Base-by-base conservation (phyloP, 2,797 vertebrate genomes). In the Menidia menidia region DNA sequence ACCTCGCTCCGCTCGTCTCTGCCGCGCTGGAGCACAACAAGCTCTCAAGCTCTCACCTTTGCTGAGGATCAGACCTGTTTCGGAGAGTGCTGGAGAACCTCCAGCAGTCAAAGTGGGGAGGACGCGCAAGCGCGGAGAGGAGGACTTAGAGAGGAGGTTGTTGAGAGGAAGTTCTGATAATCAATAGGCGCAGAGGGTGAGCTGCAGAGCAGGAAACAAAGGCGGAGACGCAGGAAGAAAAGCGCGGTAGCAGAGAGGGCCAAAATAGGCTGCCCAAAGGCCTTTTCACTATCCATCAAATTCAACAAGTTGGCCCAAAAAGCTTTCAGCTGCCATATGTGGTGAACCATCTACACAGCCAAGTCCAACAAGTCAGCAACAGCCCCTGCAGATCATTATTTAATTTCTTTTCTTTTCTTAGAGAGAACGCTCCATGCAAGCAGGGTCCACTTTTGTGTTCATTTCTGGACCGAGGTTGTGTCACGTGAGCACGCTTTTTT, bases 281-380 rank as follows among this genome's bases (percentile, higher is more conserved):
- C 85, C 82, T 87, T 87, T 90, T 89, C 85, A 86, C 82, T 82
- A 73, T 84, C 87, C 85, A 88, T 92, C 90, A 89, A 64, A 86
- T 88, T 89, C 89, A 91, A 89, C 88, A 89, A 87, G 88, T 86
- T 69, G 81, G 86, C 81, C 85, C 51, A 51, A 68, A 25, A 74
- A 89, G 77, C 82, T 81, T 82, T 75, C 81, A 84, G 83, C 83
- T 82, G 80, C 85, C 83, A 75, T 84, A 78, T 78, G 85, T 82
- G 75, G 43, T 83, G 84, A 85, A 80, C 64, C 83, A 79, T 87
- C 87, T 78, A 64, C 85, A 81, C 78, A 61, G 61, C 13, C 1
- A 78, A 81, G 85, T 83, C 84, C 71, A 81, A 79, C 67, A 68
- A 84, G 87, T 78, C 77, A 70, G 82, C 78, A 75, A 73, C 74